A percentile compares a stretch with the other conserved stretches of the same genome.
These are phyloP conservation scores for Saxidomus purpurata DNA, from an alignment of 1,140 invertebrate species.

Conservation along the genomic window DNA sequence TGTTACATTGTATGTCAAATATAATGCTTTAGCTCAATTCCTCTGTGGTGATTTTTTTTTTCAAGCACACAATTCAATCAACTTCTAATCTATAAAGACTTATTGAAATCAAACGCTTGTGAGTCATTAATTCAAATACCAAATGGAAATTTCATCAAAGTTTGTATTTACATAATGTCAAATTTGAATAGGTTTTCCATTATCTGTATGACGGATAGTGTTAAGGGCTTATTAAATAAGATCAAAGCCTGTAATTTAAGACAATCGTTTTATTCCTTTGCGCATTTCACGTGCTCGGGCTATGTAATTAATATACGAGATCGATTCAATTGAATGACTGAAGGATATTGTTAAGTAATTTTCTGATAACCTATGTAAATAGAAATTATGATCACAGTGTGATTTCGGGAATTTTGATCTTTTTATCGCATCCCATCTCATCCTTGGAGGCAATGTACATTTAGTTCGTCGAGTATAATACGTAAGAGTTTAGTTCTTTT, in stretches of 20 bases:
- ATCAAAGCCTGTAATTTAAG: not conserved
- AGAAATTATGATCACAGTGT: not conserved
- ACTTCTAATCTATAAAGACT: not conserved
- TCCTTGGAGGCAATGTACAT: too few relatives aligned
- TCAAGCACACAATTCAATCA: too few relatives aligned
- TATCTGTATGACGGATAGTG: not conserved
- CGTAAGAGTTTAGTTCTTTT: too few relatives aligned
- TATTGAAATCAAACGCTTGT: not conserved
- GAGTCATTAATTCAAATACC: not conserved
- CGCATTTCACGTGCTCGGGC: not conserved
- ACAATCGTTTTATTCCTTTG: not conserved
- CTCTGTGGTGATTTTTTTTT: too few relatives aligned
- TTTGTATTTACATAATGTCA: not conserved
- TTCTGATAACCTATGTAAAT: not conserved
- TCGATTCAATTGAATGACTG: not conserved
- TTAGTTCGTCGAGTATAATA: too few relatives aligned
- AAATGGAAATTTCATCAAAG: not conserved
- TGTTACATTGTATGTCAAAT: too few relatives aligned
- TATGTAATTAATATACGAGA: not conserved
- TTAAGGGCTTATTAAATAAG: not conserved
- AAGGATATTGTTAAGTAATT: not conserved
- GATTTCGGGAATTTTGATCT: too few relatives aligned
- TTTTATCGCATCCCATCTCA: too few relatives aligned
- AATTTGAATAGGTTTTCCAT: not conserved
- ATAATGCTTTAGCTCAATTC: too few relatives aligned